Evolutionary conservation across 2,888 invertebrate genomes (phyloP), one percentile per base, ranked within the genome.

Genomic region (Cenopis cana): DNA sequence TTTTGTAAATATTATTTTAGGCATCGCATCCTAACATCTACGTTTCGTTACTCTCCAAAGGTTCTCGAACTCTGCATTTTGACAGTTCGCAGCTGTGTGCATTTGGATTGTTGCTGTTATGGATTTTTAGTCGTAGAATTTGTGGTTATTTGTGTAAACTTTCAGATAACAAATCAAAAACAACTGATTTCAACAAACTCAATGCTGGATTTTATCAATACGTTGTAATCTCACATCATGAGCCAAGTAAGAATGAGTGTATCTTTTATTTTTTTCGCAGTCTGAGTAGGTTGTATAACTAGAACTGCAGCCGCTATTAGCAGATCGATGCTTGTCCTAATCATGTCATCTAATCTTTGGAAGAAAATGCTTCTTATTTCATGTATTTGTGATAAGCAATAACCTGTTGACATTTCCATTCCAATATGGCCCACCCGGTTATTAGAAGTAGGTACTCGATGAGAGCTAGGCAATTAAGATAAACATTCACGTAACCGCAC

Each of bases 61-160:
- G 72, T 72, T 73, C 67, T 70, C 56, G 72, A 62, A 66, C 64
- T 65, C 66, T 67, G 64, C 74, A 77, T 80, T 85, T 89, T 91
- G 91, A 91, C 91, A 88, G 86, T 80, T 90, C 85, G 91, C 91
- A 92, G 91, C 91, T 92, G 92, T 85, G 88, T 85, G 85, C 83
- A 85, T 81, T 82, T 80, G 81, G 80, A 82, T 81, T 86, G 86
- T 87, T 86, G 87, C 84, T 86, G 83, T 84, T 85, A 81, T 82
- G 81, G 80, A 83, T 84, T 86, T 86, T 84, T 80, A 77, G 81
- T 82, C 79, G 73, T 77, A 81, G 74, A 78, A 82, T 78, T 71
- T 79, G 73, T 78, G 79, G 76, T 75, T 82, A 74, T 68, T 71
- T 68, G 54, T 67, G 71, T 67, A 71, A 71, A 71, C 66, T 67